Percentiles rank a stretch among this genome's conserved stretches.
phyloP scores from a whole-genome alignment of 35 echinoderm and acorn worm genomes.

The Lytechinus variegatus region DNA sequence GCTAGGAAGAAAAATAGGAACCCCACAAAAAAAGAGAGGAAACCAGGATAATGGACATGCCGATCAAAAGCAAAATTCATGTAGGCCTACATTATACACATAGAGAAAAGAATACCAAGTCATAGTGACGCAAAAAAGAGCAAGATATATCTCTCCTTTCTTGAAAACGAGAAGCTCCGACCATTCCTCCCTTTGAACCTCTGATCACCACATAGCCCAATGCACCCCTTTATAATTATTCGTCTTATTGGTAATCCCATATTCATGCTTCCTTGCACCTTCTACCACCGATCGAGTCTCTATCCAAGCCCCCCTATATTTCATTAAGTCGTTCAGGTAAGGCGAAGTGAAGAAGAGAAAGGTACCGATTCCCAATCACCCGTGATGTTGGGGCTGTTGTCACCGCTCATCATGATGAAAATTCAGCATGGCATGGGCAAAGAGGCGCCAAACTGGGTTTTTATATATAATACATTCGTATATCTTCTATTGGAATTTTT shows the following conservation, averaged over 20 bases:
- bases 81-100: no score
- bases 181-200: not conserved
- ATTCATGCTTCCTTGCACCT: not conserved
- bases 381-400: not conserved
- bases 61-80: no score
- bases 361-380: not conserved
- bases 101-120: no score
- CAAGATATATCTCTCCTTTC: no score
- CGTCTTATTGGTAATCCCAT: not conserved
- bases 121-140: no score
- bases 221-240: not conserved
- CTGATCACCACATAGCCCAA: not conserved
- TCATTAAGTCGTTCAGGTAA: conserved; percentile 2
- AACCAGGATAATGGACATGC: no score
- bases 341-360: not conserved
- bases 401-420: not conserved
- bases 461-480: not conserved
- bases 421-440: not conserved
- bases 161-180: no score
- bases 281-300: not conserved
- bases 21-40: no score
- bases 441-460: not conserved
- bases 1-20: no score
- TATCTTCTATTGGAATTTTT: no score
- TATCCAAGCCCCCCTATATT: not conserved